Evolutionary conservation across 1,140 invertebrate genomes (phyloP).

Genomic region (Amyelois transitella): DNA sequence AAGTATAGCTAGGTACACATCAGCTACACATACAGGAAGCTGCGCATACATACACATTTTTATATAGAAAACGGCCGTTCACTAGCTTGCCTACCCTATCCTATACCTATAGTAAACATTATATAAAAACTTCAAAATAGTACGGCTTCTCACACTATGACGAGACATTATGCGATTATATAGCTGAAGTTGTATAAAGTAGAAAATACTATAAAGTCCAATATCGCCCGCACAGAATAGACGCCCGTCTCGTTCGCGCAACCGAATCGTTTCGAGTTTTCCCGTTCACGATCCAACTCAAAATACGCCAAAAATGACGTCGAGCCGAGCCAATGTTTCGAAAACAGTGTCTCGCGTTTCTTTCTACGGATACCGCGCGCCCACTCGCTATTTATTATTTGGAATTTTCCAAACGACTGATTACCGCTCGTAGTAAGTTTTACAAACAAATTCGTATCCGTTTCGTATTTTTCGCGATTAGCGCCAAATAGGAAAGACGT

Average conservation of each 20-base stretch:
- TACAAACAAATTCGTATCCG: constrained; percentile 65
- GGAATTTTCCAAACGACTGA: constrained; percentile 66
- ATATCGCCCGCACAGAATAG: constrained; percentile 28
- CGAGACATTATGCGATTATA: constrained; percentile 37
- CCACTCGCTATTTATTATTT: constrained; percentile 52
- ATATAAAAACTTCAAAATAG: constrained; percentile 67
- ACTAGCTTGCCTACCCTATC: constrained; percentile 51
- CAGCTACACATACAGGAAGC: constrained; percentile 66
- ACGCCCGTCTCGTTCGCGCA: constrained; percentile 48
- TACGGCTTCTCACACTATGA: constrained; percentile 57
- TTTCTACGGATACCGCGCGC: constrained; percentile 51
- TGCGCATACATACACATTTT: constrained; percentile 50
- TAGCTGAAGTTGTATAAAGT: constrained; percentile 41
- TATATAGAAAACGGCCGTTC: constrained; percentile 69
- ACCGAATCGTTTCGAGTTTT: constrained; percentile 71
- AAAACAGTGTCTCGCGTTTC: constrained; percentile 70
- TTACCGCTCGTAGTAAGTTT: constrained; percentile 58
- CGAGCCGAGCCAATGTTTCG: constrained; percentile 55
- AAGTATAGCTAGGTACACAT: too few species aligned
- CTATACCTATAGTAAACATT: constrained; percentile 52
- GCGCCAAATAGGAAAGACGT: constrained; percentile 67
- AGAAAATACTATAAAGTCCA: constrained; percentile 41
- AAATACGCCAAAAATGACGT: constrained; percentile 74
- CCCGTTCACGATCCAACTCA: constrained; percentile 69
- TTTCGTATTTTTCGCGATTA: constrained; percentile 65